A percentile compares a stretch with the other conserved stretches of the same genome.
Conservation (phyloP, 2,797 vertebrate species). For the Gallinago stenura region DNA sequence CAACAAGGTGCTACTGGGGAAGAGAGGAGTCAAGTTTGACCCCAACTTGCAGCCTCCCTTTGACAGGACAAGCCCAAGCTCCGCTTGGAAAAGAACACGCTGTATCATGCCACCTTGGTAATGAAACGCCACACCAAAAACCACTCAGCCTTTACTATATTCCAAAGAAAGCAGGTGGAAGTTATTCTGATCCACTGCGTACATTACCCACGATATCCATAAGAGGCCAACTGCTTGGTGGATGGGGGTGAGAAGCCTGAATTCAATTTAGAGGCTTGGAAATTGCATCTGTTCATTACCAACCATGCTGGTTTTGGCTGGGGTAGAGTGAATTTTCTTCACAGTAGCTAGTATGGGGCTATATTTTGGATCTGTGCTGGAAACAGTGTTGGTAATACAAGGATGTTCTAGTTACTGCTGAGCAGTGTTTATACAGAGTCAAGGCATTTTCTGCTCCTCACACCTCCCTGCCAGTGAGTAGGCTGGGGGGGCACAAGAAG, state of each 20-base stretch:
- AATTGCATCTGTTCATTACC: background rate
- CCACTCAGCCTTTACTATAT: background rate
- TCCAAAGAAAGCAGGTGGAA: background rate
- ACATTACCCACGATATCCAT: background rate
- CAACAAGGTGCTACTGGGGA: background rate
- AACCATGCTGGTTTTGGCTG: background rate
- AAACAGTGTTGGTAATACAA: background rate
- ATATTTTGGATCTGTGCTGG: background rate
- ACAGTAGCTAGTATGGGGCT: background rate
- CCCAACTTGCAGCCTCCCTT: background rate
- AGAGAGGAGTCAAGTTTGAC: background rate
- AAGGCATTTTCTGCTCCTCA: background rate
- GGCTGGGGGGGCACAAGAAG: background rate
- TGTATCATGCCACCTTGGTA: background rate
- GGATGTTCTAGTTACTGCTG: background rate
- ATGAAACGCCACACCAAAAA: background rate
- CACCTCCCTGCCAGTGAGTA: background rate
- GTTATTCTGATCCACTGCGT: background rate
- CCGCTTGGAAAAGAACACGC: background rate
- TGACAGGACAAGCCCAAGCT: background rate
- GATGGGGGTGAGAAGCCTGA: background rate
- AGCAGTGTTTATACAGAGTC: background rate
- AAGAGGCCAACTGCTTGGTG: background rate
- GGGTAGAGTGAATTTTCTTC: background rate
- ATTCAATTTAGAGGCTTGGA: background rate